Conservation (phyloP, 1,140 invertebrate genomes). For the Drosophila sucinea region DNA sequence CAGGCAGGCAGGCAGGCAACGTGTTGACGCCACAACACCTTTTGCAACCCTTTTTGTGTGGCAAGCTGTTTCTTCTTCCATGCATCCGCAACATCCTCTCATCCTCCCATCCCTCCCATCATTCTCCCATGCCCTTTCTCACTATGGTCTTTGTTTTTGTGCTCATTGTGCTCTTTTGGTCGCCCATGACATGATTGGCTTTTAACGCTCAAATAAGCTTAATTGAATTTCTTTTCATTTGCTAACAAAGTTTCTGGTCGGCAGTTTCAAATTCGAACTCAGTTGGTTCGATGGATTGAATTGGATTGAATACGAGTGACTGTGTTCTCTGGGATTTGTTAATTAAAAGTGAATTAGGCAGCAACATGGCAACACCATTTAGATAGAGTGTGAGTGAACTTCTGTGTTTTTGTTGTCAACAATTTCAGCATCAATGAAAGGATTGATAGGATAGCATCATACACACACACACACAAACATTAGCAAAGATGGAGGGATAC, state of each 20-base stretch:
- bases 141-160: constrained; percentile 45
- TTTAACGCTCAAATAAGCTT: constrained; percentile 83
- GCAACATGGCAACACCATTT: background rate
- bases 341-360: constrained; percentile 80
- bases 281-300: background rate
- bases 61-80: constrained; percentile 16
- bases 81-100: background rate
- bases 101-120: background rate
- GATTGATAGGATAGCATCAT: constrained; percentile 1
- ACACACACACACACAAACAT: background rate
- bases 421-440: background rate
- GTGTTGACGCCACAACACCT: constrained; percentile 70
- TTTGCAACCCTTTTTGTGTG: constrained; percentile 62
- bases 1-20: constrained; percentile 44
- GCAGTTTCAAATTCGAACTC: constrained; percentile 11
- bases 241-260: constrained; percentile 71
- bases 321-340: constrained; percentile 73
- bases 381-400: background rate
- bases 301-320: constrained; percentile 18
- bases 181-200: constrained; percentile 79
- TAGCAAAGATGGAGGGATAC: too few relatives aligned
- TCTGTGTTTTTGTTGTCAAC: too few relatives aligned
- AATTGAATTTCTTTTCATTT: constrained; percentile 82
- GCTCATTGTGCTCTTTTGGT: constrained; percentile 71
- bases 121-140: background rate